Base-by-base conservation (phyloP, 2,888 invertebrate species). In the Argyresthia goedartella region DNA sequence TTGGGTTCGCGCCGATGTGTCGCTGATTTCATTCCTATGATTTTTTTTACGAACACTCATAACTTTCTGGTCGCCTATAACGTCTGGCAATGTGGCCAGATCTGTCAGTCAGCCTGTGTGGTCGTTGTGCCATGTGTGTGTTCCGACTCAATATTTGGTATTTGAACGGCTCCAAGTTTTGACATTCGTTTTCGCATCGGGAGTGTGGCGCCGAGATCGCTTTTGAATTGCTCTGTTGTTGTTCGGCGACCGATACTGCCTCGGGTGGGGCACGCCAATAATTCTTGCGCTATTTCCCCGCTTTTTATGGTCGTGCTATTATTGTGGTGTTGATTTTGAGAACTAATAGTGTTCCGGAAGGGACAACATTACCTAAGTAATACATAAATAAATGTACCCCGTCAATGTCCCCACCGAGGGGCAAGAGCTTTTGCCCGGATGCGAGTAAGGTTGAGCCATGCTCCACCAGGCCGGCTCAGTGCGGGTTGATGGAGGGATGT, bases 151-250 rank as follows among this genome's bases (percentile, higher is more conserved):
- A 84, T 81, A 81, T 85, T 84, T 80, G 77, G 73, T 73, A 67
- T 80, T 82, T 75, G 68, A 74, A 81, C 78, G 75, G 67, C 71
- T 76, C 74, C 78, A 79, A 71, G 69, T 71, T 79, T 73, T 69
- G 76, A 77, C 74, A 67, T 68, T 67, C 64, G 65, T 67, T 67
- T 73, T 66, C 53, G 60, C 60, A 67, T 77, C 76, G n/a, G n/a
- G n/a, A n/a, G n/a, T 78, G 66, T 60, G 69, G 76, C 76, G 74
- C 76, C 74, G 67, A 65, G 56, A 48, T 33, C 16, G 43, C 9
- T 41, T 45, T 57, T 57, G 60, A 58, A 61, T 60, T 60, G 62
- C 61, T 59, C 60, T 63, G 60, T 63, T 56, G 59, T 60, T 66
- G 66, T 61, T 56, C 58, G 53, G 55, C 58, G 39, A 48, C 59